Evolutionary conservation across 2,888 invertebrate species (phyloP).

Genomic region (Lithophane ornitopus): DNA sequence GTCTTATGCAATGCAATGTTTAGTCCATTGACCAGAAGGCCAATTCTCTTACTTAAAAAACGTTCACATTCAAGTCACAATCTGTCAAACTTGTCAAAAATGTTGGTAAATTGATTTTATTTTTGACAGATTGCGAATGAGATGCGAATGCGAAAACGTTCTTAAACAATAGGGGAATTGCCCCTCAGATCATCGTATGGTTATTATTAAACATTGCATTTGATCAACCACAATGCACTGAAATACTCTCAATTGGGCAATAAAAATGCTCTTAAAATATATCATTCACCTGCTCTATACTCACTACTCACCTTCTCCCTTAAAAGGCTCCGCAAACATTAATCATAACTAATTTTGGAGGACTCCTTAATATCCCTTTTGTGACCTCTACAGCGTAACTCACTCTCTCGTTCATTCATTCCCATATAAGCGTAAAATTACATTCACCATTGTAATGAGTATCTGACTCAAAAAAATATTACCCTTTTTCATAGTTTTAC

Average conservation of each 20-base stretch:
- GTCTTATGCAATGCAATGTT: too few relatives aligned
- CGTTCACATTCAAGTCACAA: too few relatives aligned
- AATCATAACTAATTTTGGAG: constrained; percentile 44
- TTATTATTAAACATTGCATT: background rate
- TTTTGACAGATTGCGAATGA: too few relatives aligned
- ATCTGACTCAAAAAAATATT: constrained; percentile 17
- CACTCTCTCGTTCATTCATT: constrained; percentile 47
- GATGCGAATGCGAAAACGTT: too few relatives aligned
- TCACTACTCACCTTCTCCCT: background rate
- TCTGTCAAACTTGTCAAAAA: too few relatives aligned
- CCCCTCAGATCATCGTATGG: background rate
- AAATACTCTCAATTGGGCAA: background rate
- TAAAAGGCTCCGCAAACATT: constrained; percentile 37
- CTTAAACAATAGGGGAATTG: too few relatives aligned
- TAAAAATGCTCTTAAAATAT: constrained; percentile 13
- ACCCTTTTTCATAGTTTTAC: constrained; percentile 14
- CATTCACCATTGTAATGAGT: constrained; percentile 19
- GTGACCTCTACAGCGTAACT: constrained; percentile 56
- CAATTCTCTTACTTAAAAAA: too few relatives aligned
- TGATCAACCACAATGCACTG: background rate
- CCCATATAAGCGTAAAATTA: constrained; percentile 46
- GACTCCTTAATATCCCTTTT: constrained; percentile 49
- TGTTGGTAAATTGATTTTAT: too few relatives aligned
- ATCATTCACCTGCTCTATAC: background rate
- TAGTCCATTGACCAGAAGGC: too few relatives aligned